phyloP scores from a whole-genome alignment of 30 jellyfish, hydroid and myxozoan genomes.

The Calvadosia cruxmelitensis region DNA sequence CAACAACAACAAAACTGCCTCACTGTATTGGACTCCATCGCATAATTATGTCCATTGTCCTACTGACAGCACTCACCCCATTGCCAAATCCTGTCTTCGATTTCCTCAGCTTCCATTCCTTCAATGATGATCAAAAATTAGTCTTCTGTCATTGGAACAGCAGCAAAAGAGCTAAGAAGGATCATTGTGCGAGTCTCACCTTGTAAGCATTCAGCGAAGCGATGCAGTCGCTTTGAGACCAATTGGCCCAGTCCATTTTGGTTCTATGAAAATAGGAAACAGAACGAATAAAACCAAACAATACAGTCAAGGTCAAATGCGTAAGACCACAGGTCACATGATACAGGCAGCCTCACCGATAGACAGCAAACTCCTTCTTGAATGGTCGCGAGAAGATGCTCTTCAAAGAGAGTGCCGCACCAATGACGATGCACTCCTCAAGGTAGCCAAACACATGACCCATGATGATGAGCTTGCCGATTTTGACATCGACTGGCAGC shows the following conservation, averaged over 20 bases:
- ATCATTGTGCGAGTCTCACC: slow-evolving; percentile 25
- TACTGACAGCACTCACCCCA: slow-evolving; percentile 36
- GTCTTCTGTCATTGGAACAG: neutral
- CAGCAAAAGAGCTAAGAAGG: neutral
- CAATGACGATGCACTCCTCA: slow-evolving; percentile 81
- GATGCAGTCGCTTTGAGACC: slow-evolving; percentile 79
- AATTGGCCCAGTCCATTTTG: slow-evolving; percentile 84
- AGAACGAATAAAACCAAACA: too few species aligned
- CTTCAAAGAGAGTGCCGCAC: slow-evolving; percentile 87
- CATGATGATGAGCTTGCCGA: slow-evolving; percentile 66
- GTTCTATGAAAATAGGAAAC: slow-evolving; percentile 42
- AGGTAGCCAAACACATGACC: slow-evolving; percentile 82
- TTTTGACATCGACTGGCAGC: slow-evolving; percentile 76
- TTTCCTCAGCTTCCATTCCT: slow-evolving; percentile 82
- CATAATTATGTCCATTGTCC: too few species aligned
- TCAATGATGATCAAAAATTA: neutral
- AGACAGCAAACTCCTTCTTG: slow-evolving; percentile 55
- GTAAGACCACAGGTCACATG: neutral
- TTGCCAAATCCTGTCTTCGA: slow-evolving; percentile 58
- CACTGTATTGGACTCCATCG: too few species aligned
- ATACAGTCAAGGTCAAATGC: neutral
- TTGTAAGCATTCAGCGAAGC: slow-evolving; percentile 68
- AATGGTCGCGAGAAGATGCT: slow-evolving; percentile 78
- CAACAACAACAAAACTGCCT: neutral
- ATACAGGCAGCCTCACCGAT: slow-evolving; percentile 29